These are phyloP conservation scores for Cercocebus atys DNA, from an alignment of 2,113 vertebrate genomes.

Conservation along the genomic window DNA sequence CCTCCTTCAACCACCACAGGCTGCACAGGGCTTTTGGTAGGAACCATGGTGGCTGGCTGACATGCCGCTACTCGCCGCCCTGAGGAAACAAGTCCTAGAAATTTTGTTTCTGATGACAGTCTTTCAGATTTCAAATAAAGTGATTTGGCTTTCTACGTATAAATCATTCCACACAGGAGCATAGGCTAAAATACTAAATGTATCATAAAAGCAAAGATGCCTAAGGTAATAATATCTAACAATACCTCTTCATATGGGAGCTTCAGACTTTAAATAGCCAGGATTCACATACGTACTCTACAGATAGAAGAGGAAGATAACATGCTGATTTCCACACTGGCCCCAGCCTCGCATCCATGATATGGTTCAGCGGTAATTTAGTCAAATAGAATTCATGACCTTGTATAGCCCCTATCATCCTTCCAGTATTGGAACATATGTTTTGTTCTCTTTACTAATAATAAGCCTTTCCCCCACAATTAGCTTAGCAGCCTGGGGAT, in stretches of 20 bases:
- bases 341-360: background rate
- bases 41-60: constrained; percentile 36
- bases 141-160: constrained; percentile 53
- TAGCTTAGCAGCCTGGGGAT: constrained; percentile 55
- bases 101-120: constrained; percentile 49
- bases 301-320: constrained; percentile 41
- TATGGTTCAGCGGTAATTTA: constrained; percentile 50
- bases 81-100: constrained; percentile 42
- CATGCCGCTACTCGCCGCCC: constrained; percentile 55
- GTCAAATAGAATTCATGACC: constrained; percentile 71
- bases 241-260: constrained; percentile 27
- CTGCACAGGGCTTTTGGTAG: constrained; percentile 59
- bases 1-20: constrained; percentile 67
- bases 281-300: background rate
- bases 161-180: constrained; percentile 55
- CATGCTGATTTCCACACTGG: constrained; percentile 46
- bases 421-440: constrained; percentile 44
- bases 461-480: constrained; percentile 68
- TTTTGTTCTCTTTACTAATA: constrained; percentile 68
- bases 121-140: constrained; percentile 60
- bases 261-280: constrained; percentile 34
- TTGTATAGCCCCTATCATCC: background rate
- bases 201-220: constrained; percentile 59
- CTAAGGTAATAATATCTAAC: constrained; percentile 66
- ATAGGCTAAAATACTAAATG: constrained; percentile 56